Base-by-base conservation (phyloP, 2,113 vertebrate species). In the Cathartes aura region DNA sequence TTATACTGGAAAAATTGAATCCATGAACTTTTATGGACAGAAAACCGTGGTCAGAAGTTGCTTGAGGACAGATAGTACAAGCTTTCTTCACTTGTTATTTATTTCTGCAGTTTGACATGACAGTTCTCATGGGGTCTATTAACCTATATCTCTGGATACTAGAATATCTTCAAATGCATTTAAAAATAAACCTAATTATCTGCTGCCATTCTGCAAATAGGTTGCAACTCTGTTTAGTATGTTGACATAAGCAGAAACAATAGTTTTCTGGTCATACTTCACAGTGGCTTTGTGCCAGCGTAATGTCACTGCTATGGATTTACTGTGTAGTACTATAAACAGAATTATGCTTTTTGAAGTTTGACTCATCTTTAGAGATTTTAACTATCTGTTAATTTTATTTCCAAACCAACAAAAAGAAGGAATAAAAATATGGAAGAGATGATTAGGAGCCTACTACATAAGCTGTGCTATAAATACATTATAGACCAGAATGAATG, bases 41-140 rank as follows among this genome's bases (percentile, higher is more conserved):
- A 53, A 87, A 63, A 12, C 27, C 10, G 11, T 47, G 45, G 26
- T 89, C 52, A 80, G 23, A 86, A 89, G 26, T 81, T 70, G 38
- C 36, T 82, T 75, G n/a, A 94, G 36, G 56, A 38, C 45, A 74
- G 38, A 56, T 20, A 90, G n/a, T 60, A 50, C 14, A 78, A 70
- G 8, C 34, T 97, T 92, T 84, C 64, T 91, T 95, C 36, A 82
- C 30, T 50, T 60, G 12, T 76, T 94, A 24, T 82, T 94, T 95
- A 21, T 82, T 92, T 86, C 38, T 40, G 32, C 52, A 38, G 19
- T 67, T 64, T 53, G 64, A 85, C 67, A 50, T 85, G n/a, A 21
- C 16, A 13, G 11, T 81, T 94, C 63, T 96, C 7, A 47, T 43
- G n/a, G 12, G 10, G 14, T 55, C 67, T 74, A 16, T 93, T 87